Evolutionary conservation across 2,888 invertebrate species (phyloP).

Genomic region (Epinotia demarniana): DNA sequence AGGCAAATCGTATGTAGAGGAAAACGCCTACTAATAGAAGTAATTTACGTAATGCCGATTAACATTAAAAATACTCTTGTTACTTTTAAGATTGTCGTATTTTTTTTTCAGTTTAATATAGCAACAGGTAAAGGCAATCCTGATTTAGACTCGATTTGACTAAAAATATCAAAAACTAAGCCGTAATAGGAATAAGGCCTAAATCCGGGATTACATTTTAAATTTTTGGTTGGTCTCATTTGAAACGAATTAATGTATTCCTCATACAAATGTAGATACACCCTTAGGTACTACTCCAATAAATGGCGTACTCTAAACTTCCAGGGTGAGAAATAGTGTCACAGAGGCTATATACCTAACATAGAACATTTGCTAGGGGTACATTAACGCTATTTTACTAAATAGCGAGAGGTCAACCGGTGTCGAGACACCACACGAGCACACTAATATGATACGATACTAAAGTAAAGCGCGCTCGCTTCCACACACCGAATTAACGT

Average conservation of each 20-base stretch:
- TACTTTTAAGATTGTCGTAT: too few relatives aligned
- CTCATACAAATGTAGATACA: not conserved
- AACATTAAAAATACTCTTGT: too few relatives aligned
- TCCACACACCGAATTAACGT: not conserved
- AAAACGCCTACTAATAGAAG: too few relatives aligned
- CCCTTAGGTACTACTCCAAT: not conserved
- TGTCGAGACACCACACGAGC: not conserved
- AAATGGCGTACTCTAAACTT: not conserved
- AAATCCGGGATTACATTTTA: too few relatives aligned
- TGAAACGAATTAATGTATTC: not conserved
- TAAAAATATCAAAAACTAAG: too few relatives aligned
- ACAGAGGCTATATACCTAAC: not conserved
- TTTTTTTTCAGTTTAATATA: too few relatives aligned
- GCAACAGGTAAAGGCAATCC: too few relatives aligned
- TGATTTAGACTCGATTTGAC: too few relatives aligned
- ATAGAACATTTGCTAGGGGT: not conserved
- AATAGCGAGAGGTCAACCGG: not conserved
- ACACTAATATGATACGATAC: not conserved
- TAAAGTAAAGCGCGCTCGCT: not conserved
- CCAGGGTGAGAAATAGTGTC: not conserved
- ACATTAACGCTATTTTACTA: constrained; percentile 6
- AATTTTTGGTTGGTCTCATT: too few relatives aligned
- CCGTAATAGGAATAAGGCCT: too few relatives aligned
- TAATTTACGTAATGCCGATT: too few relatives aligned
- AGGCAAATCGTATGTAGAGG: too few relatives aligned